A percentile compares a stretch with the other conserved stretches of the same genome.
These are phyloP conservation scores for Resseliella maxima DNA, from an alignment of 2,888 invertebrate genomes.

Conservation along the genomic window DNA sequence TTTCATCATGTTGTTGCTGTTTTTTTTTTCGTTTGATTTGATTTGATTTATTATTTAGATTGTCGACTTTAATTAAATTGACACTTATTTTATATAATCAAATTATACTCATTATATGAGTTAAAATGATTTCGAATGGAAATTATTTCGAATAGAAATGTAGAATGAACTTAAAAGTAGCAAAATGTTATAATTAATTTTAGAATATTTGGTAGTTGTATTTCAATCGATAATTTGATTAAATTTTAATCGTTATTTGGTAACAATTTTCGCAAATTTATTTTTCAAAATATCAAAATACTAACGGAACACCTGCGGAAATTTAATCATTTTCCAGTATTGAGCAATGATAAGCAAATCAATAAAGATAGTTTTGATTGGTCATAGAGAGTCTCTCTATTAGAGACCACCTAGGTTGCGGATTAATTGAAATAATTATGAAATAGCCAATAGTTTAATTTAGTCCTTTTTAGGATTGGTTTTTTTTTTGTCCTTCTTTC, in stretches of 20 bases:
- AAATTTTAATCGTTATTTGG: not conserved
- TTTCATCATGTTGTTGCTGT: no score
- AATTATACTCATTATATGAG: no score
- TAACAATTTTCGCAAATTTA: not conserved
- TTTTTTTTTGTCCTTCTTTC: no score
- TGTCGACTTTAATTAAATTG: not conserved
- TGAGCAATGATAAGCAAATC: not conserved
- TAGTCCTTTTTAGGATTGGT: no score
- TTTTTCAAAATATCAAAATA: not conserved
- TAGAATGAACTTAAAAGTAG: not conserved
- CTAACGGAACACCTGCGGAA: not conserved
- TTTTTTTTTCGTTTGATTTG: not conserved
- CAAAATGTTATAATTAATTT: not conserved
- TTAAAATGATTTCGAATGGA: not conserved
- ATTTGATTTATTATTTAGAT: not conserved
- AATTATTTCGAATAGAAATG: not conserved
- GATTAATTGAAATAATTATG: not conserved
- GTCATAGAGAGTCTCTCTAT: not conserved
- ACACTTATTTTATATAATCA: not conserved
- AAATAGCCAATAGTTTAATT: not conserved
- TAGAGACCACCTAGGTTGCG: not conserved
- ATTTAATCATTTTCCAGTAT: not conserved
- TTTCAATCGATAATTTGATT: not conserved
- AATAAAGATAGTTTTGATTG: no score
- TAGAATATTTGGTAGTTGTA: not conserved